A percentile compares a stretch with the other conserved stretches of the same genome.
Evolutionary conservation across 2,113 vertebrate genomes (phyloP).

Genomic region (Sclerurus mexicanus): DNA sequence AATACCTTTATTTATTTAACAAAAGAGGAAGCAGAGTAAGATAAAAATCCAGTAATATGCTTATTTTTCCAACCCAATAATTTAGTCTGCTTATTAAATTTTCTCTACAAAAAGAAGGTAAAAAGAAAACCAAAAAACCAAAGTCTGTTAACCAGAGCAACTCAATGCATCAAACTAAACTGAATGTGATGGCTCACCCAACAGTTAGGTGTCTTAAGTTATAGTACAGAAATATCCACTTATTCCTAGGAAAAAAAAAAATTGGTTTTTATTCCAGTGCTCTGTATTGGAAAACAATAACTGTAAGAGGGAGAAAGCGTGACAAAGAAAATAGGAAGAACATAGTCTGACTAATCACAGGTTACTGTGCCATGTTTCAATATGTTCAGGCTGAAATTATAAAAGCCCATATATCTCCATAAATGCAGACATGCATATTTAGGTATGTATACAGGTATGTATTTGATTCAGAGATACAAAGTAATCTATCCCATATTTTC

Average conservation of each 20-base stretch:
- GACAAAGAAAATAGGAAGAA: neutral
- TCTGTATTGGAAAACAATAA: neutral
- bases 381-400: neutral
- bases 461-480: neutral
- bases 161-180: neutral
- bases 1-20: neutral
- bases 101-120: neutral
- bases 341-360: neutral
- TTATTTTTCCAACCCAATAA: neutral
- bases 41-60: neutral
- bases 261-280: neutral
- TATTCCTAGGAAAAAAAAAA: neutral
- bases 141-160: neutral
- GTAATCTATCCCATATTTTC: neutral
- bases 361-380: neutral
- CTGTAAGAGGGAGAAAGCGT: neutral
- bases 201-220: neutral
- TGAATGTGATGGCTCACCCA: neutral
- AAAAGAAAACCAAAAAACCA: neutral
- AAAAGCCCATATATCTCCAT: neutral
- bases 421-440: neutral
- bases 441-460: no score
- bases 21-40: neutral
- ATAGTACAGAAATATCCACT: neutral
- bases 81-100: neutral